These are phyloP conservation scores for Phenacoccus solenopsis DNA, from an alignment of 1,140 invertebrate species.

Conservation along the genomic window DNA sequence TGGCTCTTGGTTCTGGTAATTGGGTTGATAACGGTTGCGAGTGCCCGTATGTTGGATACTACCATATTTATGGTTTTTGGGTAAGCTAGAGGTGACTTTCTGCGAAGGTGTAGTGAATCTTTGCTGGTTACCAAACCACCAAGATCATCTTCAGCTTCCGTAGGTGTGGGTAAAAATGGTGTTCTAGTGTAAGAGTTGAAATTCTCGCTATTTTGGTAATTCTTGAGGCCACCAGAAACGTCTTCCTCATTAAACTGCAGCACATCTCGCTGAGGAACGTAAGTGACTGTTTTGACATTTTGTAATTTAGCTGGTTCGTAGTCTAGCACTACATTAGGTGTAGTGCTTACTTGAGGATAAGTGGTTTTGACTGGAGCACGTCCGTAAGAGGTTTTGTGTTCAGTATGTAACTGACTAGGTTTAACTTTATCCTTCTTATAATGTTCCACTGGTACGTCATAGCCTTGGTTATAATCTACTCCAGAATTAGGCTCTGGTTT, in stretches of 20 bases:
- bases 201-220: constrained; percentile 1
- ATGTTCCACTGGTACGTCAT: neutral
- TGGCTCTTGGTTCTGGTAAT: neutral
- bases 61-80: neutral
- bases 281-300: neutral
- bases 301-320: constrained; percentile 9
- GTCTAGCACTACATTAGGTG: neutral
- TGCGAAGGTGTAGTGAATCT: neutral
- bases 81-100: neutral
- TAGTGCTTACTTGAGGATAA: neutral
- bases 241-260: neutral
- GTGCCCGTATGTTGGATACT: neutral
- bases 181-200: neutral
- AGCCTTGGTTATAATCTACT: neutral
- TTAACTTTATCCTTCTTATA: constrained; percentile 5
- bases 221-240: neutral
- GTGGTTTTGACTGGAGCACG: neutral
- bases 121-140: neutral
- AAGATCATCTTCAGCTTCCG: neutral
- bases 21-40: neutral
- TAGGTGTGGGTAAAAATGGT: neutral
- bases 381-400: neutral
- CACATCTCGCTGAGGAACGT: neutral
- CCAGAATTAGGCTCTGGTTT: neutral
- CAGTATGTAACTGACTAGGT: neutral